Conservation (phyloP, 2,113 vertebrate species). For the Siniperca chuatsi region DNA sequence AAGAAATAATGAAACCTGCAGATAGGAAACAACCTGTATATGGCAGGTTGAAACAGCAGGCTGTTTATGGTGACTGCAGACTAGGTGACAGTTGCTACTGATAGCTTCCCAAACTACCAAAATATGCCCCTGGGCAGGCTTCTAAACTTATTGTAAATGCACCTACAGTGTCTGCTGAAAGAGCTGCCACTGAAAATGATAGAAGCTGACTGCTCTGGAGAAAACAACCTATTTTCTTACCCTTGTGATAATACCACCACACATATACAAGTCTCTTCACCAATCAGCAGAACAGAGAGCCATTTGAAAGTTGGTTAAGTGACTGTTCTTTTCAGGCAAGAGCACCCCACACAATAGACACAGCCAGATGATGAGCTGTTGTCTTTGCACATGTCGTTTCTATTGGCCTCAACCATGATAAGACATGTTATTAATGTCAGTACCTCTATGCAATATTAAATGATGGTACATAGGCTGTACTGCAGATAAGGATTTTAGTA, state of each 20-base stretch:
- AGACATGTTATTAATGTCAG: constrained; percentile 36
- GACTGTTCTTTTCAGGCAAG: constrained; percentile 9
- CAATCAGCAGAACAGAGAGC: constrained; percentile 10
- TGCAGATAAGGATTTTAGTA: constrained; percentile 2
- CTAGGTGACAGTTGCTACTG: constrained; percentile 18
- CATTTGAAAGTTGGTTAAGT: constrained; percentile 20
- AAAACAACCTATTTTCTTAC: background rate
- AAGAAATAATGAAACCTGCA: constrained; percentile 22
- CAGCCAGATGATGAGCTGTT: constrained; percentile 1
- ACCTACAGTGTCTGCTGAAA: background rate
- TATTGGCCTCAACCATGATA: constrained; percentile 7
- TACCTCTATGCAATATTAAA: constrained; percentile 8
- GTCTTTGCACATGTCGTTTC: constrained; percentile 15
- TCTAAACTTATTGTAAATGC: background rate
- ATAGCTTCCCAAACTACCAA: constrained; percentile 7
- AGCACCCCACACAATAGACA: background rate
- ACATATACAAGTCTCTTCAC: background rate
- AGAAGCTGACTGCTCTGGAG: background rate
- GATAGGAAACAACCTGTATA: constrained; percentile 10
- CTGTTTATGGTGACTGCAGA: constrained; percentile 30
- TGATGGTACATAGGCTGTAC: background rate
- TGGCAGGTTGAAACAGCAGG: constrained; percentile 26
- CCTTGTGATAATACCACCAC: background rate
- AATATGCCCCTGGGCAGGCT: constrained; percentile 16
- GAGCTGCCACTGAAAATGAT: constrained; percentile 2